phyloP scores from a whole-genome alignment of 2,113 vertebrate genomes.

The Clarias batrachus region DNA sequence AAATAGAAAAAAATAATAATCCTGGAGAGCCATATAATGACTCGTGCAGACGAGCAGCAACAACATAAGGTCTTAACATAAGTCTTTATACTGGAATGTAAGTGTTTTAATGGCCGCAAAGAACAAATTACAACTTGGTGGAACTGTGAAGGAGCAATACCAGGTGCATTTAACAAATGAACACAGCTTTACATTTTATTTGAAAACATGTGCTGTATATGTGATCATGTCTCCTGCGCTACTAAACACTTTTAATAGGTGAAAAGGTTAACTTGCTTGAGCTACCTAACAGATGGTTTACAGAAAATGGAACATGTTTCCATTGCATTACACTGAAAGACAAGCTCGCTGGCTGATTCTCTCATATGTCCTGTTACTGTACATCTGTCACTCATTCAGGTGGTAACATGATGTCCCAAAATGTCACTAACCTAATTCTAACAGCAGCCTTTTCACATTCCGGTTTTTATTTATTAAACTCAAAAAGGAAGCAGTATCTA shows the following conservation, averaged over 20 bases:
- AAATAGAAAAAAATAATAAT: neutral
- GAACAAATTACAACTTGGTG: neutral
- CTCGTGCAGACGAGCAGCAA: neutral
- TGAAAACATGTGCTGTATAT: constrained; percentile 19
- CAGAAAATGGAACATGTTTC: neutral
- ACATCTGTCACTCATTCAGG: constrained; percentile 25
- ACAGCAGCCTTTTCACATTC: constrained; percentile 42
- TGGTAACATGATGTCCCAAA: constrained; percentile 26
- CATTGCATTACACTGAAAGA: constrained; percentile 25
- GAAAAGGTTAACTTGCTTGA: constrained; percentile 31
- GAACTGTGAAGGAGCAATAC: constrained; percentile 14
- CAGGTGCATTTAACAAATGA: neutral
- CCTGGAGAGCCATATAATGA: neutral
- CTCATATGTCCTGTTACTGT: constrained; percentile 7
- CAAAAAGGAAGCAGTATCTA: constrained; percentile 1
- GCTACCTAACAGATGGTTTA: constrained; percentile 10
- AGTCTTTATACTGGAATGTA: neutral
- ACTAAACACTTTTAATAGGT: constrained; percentile 23
- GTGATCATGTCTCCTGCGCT: neutral
- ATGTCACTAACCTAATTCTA: constrained; percentile 58
- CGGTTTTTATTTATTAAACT: constrained; percentile 30
- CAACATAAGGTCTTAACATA: neutral
- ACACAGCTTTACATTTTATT: constrained; percentile 8
- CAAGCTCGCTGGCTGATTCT: neutral
- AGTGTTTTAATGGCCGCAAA: neutral